phyloP scores from a whole-genome alignment of 2,113 vertebrate species.

The Tragelaphus imberbis region DNA sequence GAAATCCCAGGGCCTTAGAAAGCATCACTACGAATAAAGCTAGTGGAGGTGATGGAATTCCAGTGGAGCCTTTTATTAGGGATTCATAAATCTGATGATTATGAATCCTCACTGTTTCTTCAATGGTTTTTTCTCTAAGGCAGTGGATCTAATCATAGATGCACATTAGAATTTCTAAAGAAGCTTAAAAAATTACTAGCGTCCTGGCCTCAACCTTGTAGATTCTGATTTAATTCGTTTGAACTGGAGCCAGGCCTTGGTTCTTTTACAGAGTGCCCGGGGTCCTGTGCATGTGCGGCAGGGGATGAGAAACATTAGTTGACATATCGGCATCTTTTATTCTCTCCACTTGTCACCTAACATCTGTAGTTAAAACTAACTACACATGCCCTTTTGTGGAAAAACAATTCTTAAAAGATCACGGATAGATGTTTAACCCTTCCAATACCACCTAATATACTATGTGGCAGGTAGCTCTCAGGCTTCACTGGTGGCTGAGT shows the following conservation, averaged over 20 bases:
- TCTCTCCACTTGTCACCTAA: not conserved
- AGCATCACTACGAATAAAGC: too few relatives aligned
- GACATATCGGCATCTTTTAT: not conserved
- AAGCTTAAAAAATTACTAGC: not conserved
- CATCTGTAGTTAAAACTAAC: not conserved
- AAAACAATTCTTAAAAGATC: not conserved
- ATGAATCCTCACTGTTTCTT: not conserved
- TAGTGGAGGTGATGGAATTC: too few relatives aligned
- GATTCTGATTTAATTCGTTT: not conserved
- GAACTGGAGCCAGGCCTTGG: not conserved
- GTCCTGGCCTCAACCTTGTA: not conserved
- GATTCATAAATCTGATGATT: not conserved
- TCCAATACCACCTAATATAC: not conserved
- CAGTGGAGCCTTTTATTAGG: not conserved
- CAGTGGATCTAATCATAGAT: not conserved
- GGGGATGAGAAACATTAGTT: not conserved
- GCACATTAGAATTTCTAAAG: not conserved
- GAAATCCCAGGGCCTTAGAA: too few relatives aligned
- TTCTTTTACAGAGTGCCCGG: not conserved
- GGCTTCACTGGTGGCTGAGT: not conserved
- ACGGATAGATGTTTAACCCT: not conserved
- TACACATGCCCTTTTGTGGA: not conserved
- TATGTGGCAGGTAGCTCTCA: not conserved
- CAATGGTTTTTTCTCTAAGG: not conserved
- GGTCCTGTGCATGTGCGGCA: too few relatives aligned